Conservation (phyloP, 2,797 vertebrate genomes). For the Anabacerthia variegaticeps region DNA sequence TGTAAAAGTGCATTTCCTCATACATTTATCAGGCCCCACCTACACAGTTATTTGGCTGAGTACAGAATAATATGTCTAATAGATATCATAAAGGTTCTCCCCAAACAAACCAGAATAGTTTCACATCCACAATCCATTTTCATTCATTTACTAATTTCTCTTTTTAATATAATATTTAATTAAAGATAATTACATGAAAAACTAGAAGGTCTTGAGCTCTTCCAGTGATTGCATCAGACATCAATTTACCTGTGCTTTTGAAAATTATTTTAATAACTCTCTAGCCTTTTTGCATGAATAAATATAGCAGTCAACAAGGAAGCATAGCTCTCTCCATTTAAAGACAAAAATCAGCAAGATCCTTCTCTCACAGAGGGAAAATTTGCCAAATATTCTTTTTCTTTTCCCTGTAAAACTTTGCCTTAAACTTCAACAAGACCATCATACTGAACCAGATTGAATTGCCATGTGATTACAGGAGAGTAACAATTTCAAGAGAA, state of each 20-base stretch:
- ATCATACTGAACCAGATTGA: not conserved
- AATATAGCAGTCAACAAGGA: not conserved
- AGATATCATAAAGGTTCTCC: not conserved
- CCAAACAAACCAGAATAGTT: not conserved
- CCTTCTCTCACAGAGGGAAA: not conserved
- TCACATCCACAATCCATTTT: not conserved
- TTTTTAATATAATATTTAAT: conserved; percentile 4
- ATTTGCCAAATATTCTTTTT: not conserved
- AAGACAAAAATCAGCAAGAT: not conserved
- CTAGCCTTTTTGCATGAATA: not conserved
- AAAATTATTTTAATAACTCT: not conserved
- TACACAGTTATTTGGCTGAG: conserved; percentile 20
- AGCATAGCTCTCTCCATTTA: not conserved
- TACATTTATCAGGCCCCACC: not conserved
- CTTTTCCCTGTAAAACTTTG: not conserved
- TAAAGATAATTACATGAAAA: conserved; percentile 28
- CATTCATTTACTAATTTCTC: not conserved
- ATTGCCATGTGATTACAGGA: not conserved
- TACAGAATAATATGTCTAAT: not conserved
- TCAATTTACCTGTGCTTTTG: not conserved
- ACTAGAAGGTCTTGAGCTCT: not conserved
- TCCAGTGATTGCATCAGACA: conserved; percentile 28
- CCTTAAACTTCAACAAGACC: not conserved
- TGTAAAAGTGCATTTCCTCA: not conserved
- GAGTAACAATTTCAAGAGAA: not conserved